Evolutionary conservation across 1,140 invertebrate species (phyloP), one percentile per base, ranked within the genome.

Genomic region (Homarus americanus): DNA sequence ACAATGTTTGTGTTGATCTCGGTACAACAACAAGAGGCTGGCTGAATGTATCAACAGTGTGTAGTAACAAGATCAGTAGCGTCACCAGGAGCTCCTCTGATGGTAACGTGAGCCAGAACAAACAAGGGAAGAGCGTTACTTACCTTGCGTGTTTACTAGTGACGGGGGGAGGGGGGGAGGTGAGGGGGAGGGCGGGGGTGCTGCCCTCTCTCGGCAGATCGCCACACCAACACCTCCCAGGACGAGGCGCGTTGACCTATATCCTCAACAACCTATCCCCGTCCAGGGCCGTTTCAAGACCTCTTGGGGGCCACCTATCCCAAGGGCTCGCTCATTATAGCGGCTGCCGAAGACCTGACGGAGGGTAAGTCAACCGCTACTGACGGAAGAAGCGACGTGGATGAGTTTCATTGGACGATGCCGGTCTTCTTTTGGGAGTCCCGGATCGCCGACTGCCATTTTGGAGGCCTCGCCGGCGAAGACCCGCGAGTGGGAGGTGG

Each of bases 171-270:
- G 20, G 66, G 20, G 17, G 10, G 36, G 38, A 2, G 49, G 53
- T 3, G 53, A 75, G 38, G 34, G 9, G 15, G n/a, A 2, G 66
- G n/a, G 28, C 1, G 36, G 58, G 5, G 32, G 28, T 78, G 73
- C 36, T 79, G 86, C 86, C 86, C 75, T 87, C 86, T 87, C 20
- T 79, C 53, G 53, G 75, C 36, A 66, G 32, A 49, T 80, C 58
- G 24, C 75, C 49, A 79, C 40, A 66, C 34, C 75, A 85, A 49
- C 69, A 58, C 53, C 17, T 24, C 34, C 28, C 83, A 75, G 75
- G 85, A 66, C 40, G 36, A 53, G 49, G 41, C 49, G 38, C 75
- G 32, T 38, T 79, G 75, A 87, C 73, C 86, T 79, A 78, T 80
- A 87, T 79, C 75, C 86, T 78, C 24, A 73, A 53, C 53, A 20